Conservation (phyloP, 2,113 vertebrate species). For the Diphyllodes magnificus region DNA sequence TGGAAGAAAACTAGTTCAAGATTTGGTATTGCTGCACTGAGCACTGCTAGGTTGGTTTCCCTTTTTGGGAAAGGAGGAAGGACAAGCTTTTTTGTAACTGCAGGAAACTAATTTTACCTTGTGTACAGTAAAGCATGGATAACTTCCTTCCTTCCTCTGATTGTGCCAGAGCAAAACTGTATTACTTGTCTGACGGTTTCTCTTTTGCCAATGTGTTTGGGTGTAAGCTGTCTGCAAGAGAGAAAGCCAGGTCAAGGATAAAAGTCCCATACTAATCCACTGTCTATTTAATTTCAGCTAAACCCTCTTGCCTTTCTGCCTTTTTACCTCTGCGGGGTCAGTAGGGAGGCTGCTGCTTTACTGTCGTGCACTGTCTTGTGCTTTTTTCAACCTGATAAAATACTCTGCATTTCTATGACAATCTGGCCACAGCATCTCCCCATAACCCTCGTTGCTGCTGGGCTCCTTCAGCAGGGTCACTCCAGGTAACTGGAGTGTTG, state of each 20-base stretch:
- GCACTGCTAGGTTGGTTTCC: neutral
- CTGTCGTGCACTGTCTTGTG: neutral
- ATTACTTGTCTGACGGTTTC: neutral
- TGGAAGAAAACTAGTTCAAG: neutral
- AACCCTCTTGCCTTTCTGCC: conserved; percentile 35
- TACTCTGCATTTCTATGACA: neutral
- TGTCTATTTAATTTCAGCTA: conserved; percentile 59
- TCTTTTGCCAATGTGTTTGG: neutral
- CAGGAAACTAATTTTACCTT: neutral
- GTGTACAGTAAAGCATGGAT: neutral
- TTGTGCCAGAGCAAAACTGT: neutral
- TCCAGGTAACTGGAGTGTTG: neutral
- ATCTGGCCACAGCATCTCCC: neutral
- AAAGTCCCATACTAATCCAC: conserved; percentile 62
- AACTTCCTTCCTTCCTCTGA: neutral
- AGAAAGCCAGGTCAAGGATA: conserved; percentile 56
- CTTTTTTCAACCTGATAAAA: neutral
- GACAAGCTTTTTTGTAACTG: neutral
- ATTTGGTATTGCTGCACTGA: neutral
- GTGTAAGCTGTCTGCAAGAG: conserved; percentile 17
- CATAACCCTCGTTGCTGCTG: neutral
- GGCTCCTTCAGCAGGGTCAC: neutral
- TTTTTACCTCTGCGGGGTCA: conserved; percentile 18
- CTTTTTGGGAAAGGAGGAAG: neutral
- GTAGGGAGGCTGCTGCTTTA: neutral